A percentile compares a stretch with the other conserved stretches of the same genome.
These are phyloP conservation scores for Bembecia ichneumoniformis DNA, from an alignment of 2,888 invertebrate species.

Conservation along the genomic window DNA sequence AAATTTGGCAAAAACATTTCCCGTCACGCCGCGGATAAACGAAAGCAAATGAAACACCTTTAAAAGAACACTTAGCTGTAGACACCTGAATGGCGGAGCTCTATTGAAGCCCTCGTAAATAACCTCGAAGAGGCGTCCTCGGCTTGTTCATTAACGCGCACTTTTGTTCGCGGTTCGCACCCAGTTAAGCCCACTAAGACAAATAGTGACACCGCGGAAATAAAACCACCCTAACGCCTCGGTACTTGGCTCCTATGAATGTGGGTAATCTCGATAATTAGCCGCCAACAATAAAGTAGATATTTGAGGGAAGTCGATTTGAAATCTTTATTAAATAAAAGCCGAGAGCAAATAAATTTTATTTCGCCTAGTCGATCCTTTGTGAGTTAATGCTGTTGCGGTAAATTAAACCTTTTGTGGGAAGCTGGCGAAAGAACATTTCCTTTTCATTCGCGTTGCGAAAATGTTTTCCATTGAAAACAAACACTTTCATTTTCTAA, in stretches of 20 bases:
- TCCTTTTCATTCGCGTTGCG: background rate
- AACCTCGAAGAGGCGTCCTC: constrained; percentile 9
- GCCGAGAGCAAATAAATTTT: background rate
- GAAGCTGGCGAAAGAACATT: background rate
- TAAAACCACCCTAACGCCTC: background rate
- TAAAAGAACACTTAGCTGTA: constrained; percentile 27
- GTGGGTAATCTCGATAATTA: constrained; percentile 24
- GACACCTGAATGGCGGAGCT: constrained; percentile 18
- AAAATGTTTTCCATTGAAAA: background rate
- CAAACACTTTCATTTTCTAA: constrained; percentile 1
- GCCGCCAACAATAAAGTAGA: constrained; percentile 12
- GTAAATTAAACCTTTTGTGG: background rate
- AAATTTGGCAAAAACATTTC: background rate
- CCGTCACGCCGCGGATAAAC: constrained; percentile 23
- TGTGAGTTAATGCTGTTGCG: background rate
- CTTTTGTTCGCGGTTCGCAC: constrained; percentile 26
- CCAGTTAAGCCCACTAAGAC: constrained; percentile 11
- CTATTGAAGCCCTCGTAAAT: constrained; percentile 25
- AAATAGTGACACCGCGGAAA: constrained; percentile 14
- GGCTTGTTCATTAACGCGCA: constrained; percentile 28
- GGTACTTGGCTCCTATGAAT: too few species aligned
- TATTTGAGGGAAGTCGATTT: background rate
- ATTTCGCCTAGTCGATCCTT: background rate
- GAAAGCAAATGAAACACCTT: constrained; percentile 18
- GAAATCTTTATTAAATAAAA: background rate